Conservation (phyloP, 1,140 invertebrate species). For the Polyergus mexicanus region DNA sequence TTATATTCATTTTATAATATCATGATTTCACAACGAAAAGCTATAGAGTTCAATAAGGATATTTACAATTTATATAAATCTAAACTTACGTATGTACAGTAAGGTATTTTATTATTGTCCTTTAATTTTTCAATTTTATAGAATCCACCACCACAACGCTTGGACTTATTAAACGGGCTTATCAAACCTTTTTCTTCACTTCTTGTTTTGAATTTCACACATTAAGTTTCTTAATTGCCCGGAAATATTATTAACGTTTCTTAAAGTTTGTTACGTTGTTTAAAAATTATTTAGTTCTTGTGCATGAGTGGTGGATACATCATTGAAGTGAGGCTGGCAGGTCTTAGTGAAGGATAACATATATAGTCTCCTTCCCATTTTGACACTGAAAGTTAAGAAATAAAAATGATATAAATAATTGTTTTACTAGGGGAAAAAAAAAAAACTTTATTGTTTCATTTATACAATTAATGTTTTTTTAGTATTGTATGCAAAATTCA, state of each 20-base stretch:
- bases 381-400: slow-evolving; percentile 82
- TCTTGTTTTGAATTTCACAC: slow-evolving; percentile 63
- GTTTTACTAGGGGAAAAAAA: background rate
- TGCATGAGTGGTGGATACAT: slow-evolving; percentile 80
- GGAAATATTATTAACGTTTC: slow-evolving; percentile 66
- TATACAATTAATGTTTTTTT: background rate
- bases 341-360: slow-evolving; percentile 85
- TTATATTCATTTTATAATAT: background rate
- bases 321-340: slow-evolving; percentile 85
- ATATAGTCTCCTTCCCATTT: slow-evolving; percentile 86
- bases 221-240: slow-evolving; percentile 65
- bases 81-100: slow-evolving; percentile 69
- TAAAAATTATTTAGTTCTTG: slow-evolving; percentile 74
- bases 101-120: slow-evolving; percentile 76
- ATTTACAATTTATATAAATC: slow-evolving; percentile 18
- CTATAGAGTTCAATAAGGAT: background rate
- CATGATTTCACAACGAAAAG: background rate
- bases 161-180: slow-evolving; percentile 37
- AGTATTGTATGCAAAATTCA: background rate
- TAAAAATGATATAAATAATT: slow-evolving; percentile 2
- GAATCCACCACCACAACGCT: slow-evolving; percentile 72
- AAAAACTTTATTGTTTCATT: background rate
- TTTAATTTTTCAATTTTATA: slow-evolving; percentile 72
- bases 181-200: slow-evolving; percentile 58
- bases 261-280: slow-evolving; percentile 75